Percentiles rank a stretch among this genome's conserved stretches.
Conservation (phyloP, 2,888 invertebrate genomes). For the Sipha maydis region DNA sequence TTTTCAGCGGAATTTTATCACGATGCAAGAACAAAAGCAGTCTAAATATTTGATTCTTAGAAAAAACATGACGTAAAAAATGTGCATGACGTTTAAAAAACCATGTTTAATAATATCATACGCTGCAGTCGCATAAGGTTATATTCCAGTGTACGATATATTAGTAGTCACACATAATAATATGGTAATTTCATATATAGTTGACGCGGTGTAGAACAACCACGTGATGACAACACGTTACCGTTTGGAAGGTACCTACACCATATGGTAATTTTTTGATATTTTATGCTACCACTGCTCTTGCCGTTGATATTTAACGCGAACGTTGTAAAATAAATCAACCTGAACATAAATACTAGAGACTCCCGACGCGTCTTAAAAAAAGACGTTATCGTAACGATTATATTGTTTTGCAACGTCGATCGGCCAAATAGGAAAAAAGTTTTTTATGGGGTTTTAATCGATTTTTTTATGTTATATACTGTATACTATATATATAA, state of each 20-base stretch:
- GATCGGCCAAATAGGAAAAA: no score
- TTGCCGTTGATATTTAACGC: background rate
- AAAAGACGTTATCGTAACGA: no score
- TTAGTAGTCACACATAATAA: background rate
- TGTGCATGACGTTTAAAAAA: no score
- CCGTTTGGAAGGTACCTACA: background rate
- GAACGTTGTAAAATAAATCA: background rate
- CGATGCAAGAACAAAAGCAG: background rate
- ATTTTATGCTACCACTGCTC: background rate
- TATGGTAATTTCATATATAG: background rate
- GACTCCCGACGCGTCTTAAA: no score
- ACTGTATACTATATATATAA: no score
- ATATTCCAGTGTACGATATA: background rate
- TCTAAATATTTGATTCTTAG: background rate
- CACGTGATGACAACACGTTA: background rate
- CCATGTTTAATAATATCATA: no score
- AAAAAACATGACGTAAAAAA: background rate
- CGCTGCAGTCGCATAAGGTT: no score
- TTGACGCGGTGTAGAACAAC: background rate
- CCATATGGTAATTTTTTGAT: no score
- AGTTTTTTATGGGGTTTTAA: no score
- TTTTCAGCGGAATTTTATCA: background rate
- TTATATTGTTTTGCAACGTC: no score
- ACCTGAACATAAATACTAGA: no score
- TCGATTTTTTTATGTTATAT: no score